phyloP scores from a whole-genome alignment of 2,888 invertebrate genomes.

The Homarus gammarus region DNA sequence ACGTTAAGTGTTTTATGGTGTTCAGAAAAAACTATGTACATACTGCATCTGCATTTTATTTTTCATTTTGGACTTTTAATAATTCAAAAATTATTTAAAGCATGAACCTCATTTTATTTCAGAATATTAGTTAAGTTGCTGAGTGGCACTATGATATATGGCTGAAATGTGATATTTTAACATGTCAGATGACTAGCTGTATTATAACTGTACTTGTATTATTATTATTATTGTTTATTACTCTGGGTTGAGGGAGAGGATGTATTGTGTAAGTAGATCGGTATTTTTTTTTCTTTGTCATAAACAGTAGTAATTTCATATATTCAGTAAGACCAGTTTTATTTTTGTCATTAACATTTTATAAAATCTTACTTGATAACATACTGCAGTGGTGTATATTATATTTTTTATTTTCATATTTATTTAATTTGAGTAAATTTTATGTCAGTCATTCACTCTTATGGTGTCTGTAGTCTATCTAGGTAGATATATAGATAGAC shows the following conservation, averaged over 20 bases:
- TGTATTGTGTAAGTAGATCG: not conserved
- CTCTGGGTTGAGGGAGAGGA: not conserved
- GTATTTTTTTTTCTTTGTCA: not conserved
- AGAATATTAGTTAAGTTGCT: not conserved
- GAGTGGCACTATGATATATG: not conserved
- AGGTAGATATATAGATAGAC: not conserved
- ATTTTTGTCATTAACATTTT: not conserved
- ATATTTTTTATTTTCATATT: too few species aligned
- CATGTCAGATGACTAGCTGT: not conserved
- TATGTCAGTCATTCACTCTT: too few species aligned
- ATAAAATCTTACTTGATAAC: too few species aligned
- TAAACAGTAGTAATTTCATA: not conserved
- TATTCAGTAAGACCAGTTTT: not conserved
- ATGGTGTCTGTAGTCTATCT: too few species aligned
- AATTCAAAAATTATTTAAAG: not conserved
- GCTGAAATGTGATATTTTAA: not conserved
- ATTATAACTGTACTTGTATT: not conserved
- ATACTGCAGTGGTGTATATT: too few species aligned
- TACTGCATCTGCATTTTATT: not conserved
- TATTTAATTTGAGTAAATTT: too few species aligned
- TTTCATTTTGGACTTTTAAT: not conserved
- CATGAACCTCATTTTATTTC: not conserved
- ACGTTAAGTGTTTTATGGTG: not conserved
- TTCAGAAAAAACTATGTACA: not conserved
- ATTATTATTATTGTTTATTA: not conserved